Base-by-base conservation (phyloP, 2,797 vertebrate genomes). In the Acipenser ruthenus region DNA sequence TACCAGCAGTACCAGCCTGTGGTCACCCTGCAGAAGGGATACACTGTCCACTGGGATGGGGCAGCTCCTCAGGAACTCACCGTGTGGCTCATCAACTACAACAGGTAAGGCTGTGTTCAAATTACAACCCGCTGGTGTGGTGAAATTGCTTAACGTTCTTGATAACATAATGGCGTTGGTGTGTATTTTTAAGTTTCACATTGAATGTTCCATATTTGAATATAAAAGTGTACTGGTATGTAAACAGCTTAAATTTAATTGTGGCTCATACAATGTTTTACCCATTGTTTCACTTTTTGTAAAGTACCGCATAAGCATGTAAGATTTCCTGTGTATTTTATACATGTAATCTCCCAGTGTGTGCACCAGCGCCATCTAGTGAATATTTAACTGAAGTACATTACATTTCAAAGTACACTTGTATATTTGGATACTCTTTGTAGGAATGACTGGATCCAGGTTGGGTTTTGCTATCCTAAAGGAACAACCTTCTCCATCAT, bases 1-100 rank as follows among this genome's bases (percentile, higher is more conserved):
- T 97, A 97, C 81, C 96, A 99, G 86, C 96, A 99, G 77, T 99
- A 96, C 79, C 96, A 99, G 82, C 96, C 96, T 0, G 96, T 99
- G 50, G 63, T 99, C 77, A 92, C 89, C 0, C 84, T 98, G 68
- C 81, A 86, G 60, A 96, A 95, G 79, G 88, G 94, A 72, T 98
- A 99, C 78, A 97, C 96, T 3, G 82, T 98, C 75, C 95, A 99
- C 79, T 98, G 96, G 96, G 92, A 97, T 78, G 91, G 87, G 76
- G 78, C 85, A 0, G 93, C 96, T 1, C 96, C 96, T 0, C 84
- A 93, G 6, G 96, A 99, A 78, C 85, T 99, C 68, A 90, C 85
- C 73, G 82, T 99, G 77, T 96, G 95, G 95, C 90, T 96, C 79
- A 97, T 99, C 84, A 99, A 99, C 87, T 99, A 98, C 84, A 94